phyloP scores from a whole-genome alignment of 2,113 vertebrate species.

The Chaetodon auriga region DNA sequence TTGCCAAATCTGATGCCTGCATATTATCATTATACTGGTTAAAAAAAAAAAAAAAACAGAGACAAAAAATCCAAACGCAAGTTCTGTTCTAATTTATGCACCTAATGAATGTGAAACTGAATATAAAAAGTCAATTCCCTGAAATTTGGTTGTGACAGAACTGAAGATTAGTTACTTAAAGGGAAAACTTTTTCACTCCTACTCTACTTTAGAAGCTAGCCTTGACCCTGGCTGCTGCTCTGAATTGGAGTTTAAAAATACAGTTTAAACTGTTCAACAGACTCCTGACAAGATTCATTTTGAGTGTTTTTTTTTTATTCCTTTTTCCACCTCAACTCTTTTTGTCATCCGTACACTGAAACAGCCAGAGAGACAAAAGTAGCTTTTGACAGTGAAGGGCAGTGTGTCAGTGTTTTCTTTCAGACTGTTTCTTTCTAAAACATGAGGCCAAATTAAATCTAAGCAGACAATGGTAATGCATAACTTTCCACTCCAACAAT shows the following conservation, averaged over 20 bases:
- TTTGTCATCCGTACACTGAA: not conserved
- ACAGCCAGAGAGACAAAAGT: conserved; percentile 1
- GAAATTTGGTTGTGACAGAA: conserved; percentile 52
- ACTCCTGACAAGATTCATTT: conserved; percentile 57
- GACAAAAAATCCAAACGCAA: no score
- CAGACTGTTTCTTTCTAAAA: not conserved
- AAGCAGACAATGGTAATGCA: not conserved
- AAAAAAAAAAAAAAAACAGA: not conserved
- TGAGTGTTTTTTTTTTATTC: conserved; percentile 16
- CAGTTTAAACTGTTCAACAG: conserved; percentile 24
- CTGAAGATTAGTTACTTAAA: conserved; percentile 50
- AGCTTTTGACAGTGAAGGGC: not conserved
- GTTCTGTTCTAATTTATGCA: conserved; percentile 41
- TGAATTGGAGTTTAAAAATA: conserved; percentile 37
- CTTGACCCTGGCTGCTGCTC: conserved; percentile 27
- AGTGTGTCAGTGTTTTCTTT: not conserved
- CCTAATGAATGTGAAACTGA: conserved; percentile 39
- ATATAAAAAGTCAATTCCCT: conserved; percentile 32
- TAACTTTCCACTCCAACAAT: not conserved
- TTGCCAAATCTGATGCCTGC: conserved; percentile 21
- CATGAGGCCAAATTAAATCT: not conserved
- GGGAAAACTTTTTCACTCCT: conserved; percentile 26
- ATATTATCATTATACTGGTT: conserved; percentile 32
- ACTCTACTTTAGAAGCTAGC: conserved; percentile 17
- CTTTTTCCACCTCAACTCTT: not conserved